Evolutionary conservation across 1,140 invertebrate species (phyloP).

Genomic region (Gryllus bimaculatus): DNA sequence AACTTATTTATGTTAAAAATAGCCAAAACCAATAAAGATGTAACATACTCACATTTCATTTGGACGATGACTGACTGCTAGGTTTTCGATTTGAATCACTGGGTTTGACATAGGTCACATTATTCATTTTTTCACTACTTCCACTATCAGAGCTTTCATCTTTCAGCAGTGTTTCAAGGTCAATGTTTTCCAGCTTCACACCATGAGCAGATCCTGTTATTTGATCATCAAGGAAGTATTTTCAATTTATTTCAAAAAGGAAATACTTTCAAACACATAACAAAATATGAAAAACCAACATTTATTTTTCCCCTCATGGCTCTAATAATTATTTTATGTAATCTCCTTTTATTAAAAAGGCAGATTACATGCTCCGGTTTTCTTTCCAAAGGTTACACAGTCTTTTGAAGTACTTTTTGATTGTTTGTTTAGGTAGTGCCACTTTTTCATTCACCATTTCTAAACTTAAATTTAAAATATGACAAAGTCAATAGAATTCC

Average conservation of each 20-base stretch:
- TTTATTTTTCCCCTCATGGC: too few species aligned
- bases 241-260: neutral
- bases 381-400: too few species aligned
- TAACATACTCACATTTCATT: neutral
- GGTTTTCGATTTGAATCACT: neutral
- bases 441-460: too few species aligned
- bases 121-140: neutral
- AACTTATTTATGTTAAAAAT: too few species aligned
- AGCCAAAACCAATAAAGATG: neutral
- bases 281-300: neutral
- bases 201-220: slow-evolving; percentile 23
- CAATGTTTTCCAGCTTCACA: slow-evolving; percentile 22
- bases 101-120: neutral
- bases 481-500: too few species aligned
- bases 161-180: slow-evolving; percentile 21
- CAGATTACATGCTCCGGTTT: too few species aligned
- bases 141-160: slow-evolving; percentile 11
- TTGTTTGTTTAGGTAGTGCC: too few species aligned
- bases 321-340: too few species aligned
- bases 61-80: neutral
- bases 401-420: too few species aligned
- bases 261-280: neutral
- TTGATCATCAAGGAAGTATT: neutral
- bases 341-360: too few species aligned
- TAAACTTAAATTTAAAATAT: too few species aligned